These are phyloP conservation scores for Aplocera efformata DNA, from an alignment of 2,888 invertebrate species.

Conservation along the genomic window DNA sequence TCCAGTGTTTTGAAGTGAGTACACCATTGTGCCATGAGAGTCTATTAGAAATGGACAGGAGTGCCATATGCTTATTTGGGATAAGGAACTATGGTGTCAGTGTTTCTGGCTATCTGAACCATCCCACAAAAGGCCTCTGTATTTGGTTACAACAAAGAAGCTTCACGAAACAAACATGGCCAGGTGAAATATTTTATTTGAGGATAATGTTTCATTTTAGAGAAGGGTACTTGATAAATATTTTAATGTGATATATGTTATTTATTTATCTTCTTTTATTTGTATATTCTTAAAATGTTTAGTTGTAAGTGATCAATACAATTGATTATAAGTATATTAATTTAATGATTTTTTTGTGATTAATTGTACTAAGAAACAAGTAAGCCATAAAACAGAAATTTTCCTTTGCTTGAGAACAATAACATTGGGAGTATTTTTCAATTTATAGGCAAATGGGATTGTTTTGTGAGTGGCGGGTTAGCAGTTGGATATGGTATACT, in stretches of 20 bases:
- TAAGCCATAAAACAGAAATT: too few relatives aligned
- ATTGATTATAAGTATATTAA: too few relatives aligned
- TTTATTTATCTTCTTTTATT: too few relatives aligned
- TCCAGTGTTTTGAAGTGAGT: slow-evolving; percentile 93
- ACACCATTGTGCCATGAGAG: slow-evolving; percentile 79
- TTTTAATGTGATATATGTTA: too few relatives aligned
- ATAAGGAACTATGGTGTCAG: slow-evolving; percentile 96
- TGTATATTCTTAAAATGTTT: too few relatives aligned
- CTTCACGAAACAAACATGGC: slow-evolving; percentile 96
- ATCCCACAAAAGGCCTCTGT: slow-evolving; percentile 91
- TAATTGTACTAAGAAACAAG: too few relatives aligned
- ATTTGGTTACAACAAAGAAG: slow-evolving; percentile 96
- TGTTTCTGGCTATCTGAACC: slow-evolving; percentile 94
- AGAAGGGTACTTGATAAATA: too few relatives aligned
- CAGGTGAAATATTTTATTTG: slow-evolving; percentile 78
- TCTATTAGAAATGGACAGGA: slow-evolving; percentile 91
- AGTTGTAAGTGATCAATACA: too few relatives aligned
- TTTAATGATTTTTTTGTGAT: too few relatives aligned
- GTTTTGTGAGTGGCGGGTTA: slow-evolving; percentile 96
- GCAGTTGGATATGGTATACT: slow-evolving; percentile 93
- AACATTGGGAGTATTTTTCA: neutral
- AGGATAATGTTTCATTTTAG: too few relatives aligned
- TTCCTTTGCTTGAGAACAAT: too few relatives aligned
- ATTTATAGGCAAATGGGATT: slow-evolving; percentile 90
- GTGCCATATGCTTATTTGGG: slow-evolving; percentile 96